Conservation (phyloP, 2,888 invertebrate species). For the Parasteatoda lunata region DNA sequence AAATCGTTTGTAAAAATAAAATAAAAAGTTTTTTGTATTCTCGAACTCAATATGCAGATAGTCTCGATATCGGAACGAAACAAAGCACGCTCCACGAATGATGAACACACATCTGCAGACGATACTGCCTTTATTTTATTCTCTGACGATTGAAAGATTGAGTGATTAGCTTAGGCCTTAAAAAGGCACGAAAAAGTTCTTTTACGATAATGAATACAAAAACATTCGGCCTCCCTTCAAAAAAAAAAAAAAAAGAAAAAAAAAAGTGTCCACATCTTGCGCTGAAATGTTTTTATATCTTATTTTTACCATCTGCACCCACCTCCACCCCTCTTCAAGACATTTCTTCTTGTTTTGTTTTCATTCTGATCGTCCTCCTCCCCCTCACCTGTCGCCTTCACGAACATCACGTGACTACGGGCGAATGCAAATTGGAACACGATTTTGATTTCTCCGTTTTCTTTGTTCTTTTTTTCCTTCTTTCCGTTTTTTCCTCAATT, state of each 20-base stretch:
- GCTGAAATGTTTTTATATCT: too few relatives aligned
- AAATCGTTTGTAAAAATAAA: too few relatives aligned
- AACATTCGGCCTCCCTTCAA: background rate
- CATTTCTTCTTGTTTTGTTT: too few relatives aligned
- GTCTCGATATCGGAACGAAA: too few relatives aligned
- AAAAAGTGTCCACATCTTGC: too few relatives aligned
- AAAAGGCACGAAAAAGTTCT: constrained; percentile 19
- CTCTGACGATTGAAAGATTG: constrained; percentile 29
- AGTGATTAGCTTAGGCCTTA: constrained; percentile 32
- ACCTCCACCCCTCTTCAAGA: too few relatives aligned
- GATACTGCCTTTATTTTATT: background rate
- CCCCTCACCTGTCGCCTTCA: constrained; percentile 55
- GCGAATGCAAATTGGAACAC: constrained; percentile 65
- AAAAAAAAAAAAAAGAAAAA: too few relatives aligned
- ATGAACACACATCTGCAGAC: too few relatives aligned
- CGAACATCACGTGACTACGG: constrained; percentile 43
- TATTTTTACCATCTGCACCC: too few relatives aligned
- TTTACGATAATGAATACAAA: constrained; percentile 38
- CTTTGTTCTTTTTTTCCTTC: background rate
- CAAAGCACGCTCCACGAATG: too few relatives aligned
- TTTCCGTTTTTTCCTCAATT: constrained; percentile 7
- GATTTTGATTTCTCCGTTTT: constrained; percentile 51
- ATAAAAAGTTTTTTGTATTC: too few relatives aligned
- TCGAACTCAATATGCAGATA: too few relatives aligned
- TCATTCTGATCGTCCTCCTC: background rate